A percentile compares a stretch with the other conserved stretches of the same genome.
Evolutionary conservation across 2,797 vertebrate genomes (phyloP).

Genomic region (Chelidonichthys spinosus): DNA sequence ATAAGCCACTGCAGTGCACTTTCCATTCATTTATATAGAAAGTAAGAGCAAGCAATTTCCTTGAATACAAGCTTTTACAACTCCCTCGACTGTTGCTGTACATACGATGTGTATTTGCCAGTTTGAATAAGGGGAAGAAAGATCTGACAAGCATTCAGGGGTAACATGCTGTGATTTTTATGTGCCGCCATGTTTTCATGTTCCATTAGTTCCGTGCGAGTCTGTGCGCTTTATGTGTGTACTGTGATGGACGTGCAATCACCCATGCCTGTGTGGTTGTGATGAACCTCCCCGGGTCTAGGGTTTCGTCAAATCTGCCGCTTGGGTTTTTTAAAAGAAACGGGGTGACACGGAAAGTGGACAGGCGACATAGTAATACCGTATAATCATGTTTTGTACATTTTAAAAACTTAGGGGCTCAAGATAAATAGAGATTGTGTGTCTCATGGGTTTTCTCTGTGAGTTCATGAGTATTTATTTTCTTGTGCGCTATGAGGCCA

Average conservation of each 20-base stretch:
- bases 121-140: constrained; percentile 54
- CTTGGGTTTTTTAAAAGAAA: constrained; percentile 40
- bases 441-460: neutral
- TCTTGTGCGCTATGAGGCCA: neutral
- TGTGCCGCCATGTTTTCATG: constrained; percentile 52
- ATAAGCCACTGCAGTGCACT: neutral
- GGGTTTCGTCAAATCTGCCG: constrained; percentile 41
- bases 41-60: constrained; percentile 26
- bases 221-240: constrained; percentile 10
- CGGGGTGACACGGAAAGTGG: constrained; percentile 20
- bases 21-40: constrained; percentile 1
- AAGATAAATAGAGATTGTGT: constrained; percentile 16
- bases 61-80: constrained; percentile 24
- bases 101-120: constrained; percentile 51
- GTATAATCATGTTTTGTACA: neutral
- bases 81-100: constrained; percentile 43
- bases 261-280: constrained; percentile 9
- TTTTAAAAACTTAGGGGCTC: constrained; percentile 4
- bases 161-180: constrained; percentile 35
- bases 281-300: constrained; percentile 32
- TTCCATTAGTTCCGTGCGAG: constrained; percentile 46
- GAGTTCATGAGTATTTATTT: neutral
- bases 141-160: constrained; percentile 26
- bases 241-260: constrained; percentile 22
- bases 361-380: constrained; percentile 49